Base-by-base conservation (phyloP, 2,888 invertebrate species). In the Mylabris sibirica region DNA sequence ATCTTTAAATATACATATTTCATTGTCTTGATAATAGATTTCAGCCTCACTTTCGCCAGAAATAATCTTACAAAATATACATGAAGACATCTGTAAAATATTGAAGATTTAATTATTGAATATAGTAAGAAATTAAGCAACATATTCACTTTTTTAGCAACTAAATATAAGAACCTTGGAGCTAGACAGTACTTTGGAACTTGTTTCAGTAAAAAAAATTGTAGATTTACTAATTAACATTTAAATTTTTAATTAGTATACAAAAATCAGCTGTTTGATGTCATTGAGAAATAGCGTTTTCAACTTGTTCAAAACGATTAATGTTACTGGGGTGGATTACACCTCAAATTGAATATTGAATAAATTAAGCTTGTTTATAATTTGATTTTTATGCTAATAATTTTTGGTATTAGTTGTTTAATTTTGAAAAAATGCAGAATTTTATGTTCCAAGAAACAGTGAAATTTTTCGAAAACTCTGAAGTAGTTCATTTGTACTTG, bases 1-100 rank as follows among this genome's bases (percentile, higher is more conserved):
- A 80, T 97, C 97, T 41, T 90, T 89, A 80, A 97, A 96, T 41
- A 94, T 92, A 9, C 92, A 88, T 49, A 93, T 85, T 59, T 92
- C 89, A 0, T 94, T 92, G 77, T 93, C 92, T 86, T 94, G 90
- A 76, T 88, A 90, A 64, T 92, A 84, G 70, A 92, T 87, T 76
- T 90, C 88, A 0, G 90, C 89, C 0, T 88, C 84, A 26, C 87
- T 88, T 70, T 89, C 83, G 63, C 90, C 90, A 57, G 87, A 87
- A 14, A 89, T 86, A 65, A 95, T 93, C 80, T 92, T 90, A 82
- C 94, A 95, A 84, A 95, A 95, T 73, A 93, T 83, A 79, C 94
- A 94, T 34, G 66, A 22, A 34, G 74, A 65, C 77, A 78, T 78
- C 72, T 77, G 65, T 34, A 75, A 74, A 35, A 63, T 3, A 14